These are phyloP conservation scores for Megalops cyprinoides DNA, from an alignment of 2,797 vertebrate species.

Conservation along the genomic window DNA sequence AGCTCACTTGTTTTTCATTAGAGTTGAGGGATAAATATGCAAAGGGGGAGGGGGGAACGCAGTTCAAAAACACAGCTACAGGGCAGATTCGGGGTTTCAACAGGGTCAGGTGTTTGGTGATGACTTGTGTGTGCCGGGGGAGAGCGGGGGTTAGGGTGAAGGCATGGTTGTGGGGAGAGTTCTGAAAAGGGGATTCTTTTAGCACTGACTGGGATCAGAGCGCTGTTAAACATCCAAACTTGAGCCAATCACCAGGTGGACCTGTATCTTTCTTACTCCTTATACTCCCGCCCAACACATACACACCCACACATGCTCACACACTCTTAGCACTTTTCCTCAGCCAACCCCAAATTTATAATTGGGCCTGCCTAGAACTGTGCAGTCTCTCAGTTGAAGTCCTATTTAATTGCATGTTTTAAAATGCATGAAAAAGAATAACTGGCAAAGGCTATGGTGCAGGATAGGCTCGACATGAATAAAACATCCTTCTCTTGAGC, in stretches of 20 bases:
- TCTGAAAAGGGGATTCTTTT: neutral
- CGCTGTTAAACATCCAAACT: neutral
- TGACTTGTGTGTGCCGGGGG: neutral
- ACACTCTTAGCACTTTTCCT: no score
- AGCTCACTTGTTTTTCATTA: conserved; percentile 16
- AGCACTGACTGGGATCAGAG: neutral
- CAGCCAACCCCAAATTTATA: conserved; percentile 46
- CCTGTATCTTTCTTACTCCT: neutral
- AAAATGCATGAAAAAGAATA: conserved; percentile 64
- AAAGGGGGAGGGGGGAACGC: neutral
- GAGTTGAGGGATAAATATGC: neutral
- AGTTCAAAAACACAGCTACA: neutral
- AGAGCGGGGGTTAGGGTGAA: neutral
- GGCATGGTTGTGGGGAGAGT: neutral
- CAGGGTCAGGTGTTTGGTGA: neutral
- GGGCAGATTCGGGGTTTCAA: neutral
- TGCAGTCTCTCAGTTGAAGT: conserved; percentile 37
- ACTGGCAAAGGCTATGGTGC: conserved; percentile 44
- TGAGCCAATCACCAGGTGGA: neutral
- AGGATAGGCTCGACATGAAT: conserved; percentile 50
- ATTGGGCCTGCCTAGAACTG: conserved; percentile 50
- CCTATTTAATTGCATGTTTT: conserved; percentile 59
- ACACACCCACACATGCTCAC: neutral
- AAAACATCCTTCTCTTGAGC: conserved; percentile 49
- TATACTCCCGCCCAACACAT: no score